phyloP scores from a whole-genome alignment of 2,888 invertebrate species.

The Acronicta leporina region DNA sequence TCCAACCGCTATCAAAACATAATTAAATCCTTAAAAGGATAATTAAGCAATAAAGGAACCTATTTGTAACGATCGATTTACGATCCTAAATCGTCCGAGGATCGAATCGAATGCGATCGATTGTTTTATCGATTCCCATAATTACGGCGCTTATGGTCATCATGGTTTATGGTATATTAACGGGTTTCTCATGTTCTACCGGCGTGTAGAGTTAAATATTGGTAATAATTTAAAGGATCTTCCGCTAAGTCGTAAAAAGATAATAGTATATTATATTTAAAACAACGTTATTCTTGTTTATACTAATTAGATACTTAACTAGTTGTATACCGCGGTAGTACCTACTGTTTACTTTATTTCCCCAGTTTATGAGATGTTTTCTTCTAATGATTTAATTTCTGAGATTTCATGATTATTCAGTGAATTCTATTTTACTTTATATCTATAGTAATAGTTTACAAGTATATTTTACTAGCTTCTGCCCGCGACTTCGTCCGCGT shows the following conservation, averaged over 20 bases:
- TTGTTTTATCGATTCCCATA: slow-evolving; percentile 57
- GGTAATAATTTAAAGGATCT: slow-evolving; percentile 38
- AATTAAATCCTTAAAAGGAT: slow-evolving; percentile 58
- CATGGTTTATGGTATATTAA: slow-evolving; percentile 50
- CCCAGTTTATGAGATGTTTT: no score
- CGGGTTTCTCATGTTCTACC: slow-evolving; percentile 51
- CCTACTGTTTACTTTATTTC: no score
- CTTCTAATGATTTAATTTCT: no score
- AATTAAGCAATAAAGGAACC: slow-evolving; percentile 58
- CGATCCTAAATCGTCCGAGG: slow-evolving; percentile 53
- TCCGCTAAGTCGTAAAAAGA: slow-evolving; percentile 1
- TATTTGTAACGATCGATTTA: slow-evolving; percentile 65
- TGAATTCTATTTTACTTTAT: no score
- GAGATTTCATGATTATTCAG: no score
- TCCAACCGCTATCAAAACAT: slow-evolving; percentile 51
- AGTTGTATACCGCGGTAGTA: no score
- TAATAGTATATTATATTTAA: background rate
- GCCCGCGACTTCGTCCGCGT: no score
- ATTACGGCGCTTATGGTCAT: slow-evolving; percentile 56
- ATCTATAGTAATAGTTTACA: no score
- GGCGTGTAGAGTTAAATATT: slow-evolving; percentile 46
- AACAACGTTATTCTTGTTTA: background rate
- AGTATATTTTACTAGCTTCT: no score
- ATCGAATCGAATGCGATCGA: slow-evolving; percentile 56
- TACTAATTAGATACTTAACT: background rate